Base-by-base conservation (phyloP, 2,888 invertebrate genomes). In the Eupithecia insigniata region DNA sequence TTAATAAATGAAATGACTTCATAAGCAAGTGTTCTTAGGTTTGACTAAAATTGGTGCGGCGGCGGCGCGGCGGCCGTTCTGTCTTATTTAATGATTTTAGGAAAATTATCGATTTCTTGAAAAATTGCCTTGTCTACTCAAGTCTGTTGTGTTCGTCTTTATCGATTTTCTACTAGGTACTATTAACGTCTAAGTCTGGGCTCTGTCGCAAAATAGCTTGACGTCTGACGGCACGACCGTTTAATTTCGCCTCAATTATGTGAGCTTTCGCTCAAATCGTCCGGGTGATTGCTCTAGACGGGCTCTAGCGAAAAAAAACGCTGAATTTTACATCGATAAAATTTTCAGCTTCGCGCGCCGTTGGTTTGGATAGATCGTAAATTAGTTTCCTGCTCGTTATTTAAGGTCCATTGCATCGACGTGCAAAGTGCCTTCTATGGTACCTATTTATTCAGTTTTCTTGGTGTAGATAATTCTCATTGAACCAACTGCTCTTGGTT, bases 241-340 rank as follows among this genome's bases (percentile, higher is more conserved):
- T 67, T 64, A 70, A 78, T 78, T 77, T 74, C 73, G 73, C 74
- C 71, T 78, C 73, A 74, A 65, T 62, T 67, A 75, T 68, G 71
- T 68, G 71, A 72, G 72, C 73, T 69, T 64, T 71, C 69, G 70
- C 69, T 67, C 72, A 74, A 76, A 73, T 72, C 71, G 67, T 66
- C 67, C 68, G 72, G 68, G 67, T 67, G 70, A 74, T 77, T 73
- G 72, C 74, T 73, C 62, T 51, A 55, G 62, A 62, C 70, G 55
- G 64, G 62, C 65, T 66, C 51, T 67, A 67, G 65, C 70, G 70
- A 61, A 43, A 65, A 22, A 71, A 74, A 74, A 61, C 69, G 67
- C 71, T 71, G 77, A 75, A 74, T 76, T 79, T 76, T 71, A 73
- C 71, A 72, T 65, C 69, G 73, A 73, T 67, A 73, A 73, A 69